A percentile compares a stretch with the other conserved stretches of the same genome.
Evolutionary conservation across 2,888 invertebrate genomes (phyloP).

Genomic region (Cremastinae sp.): DNA sequence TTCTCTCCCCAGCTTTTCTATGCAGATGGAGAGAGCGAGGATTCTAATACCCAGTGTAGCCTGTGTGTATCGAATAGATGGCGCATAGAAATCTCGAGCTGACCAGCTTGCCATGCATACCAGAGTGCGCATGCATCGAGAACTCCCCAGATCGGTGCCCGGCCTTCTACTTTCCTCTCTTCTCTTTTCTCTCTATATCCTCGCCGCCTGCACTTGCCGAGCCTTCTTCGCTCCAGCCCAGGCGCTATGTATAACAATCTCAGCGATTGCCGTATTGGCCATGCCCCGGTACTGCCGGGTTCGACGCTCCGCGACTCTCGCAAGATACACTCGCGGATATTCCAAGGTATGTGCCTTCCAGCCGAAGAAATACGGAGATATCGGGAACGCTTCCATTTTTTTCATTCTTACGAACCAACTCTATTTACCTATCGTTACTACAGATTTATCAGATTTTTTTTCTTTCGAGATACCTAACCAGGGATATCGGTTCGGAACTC

Average conservation of each 20-base stretch:
- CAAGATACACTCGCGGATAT: constrained; percentile 43
- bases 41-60: too few species aligned
- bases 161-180: too few species aligned
- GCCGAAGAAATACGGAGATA: constrained; percentile 13
- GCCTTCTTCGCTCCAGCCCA: constrained; percentile 57
- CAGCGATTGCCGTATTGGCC: constrained; percentile 67
- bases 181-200: too few species aligned
- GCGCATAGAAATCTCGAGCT: too few species aligned
- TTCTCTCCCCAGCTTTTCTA: constrained; percentile 6
- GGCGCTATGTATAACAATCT: constrained; percentile 73
- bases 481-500: too few species aligned
- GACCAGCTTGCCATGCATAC: too few species aligned
- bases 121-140: too few species aligned
- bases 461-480: too few species aligned
- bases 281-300: constrained; percentile 68
- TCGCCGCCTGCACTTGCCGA: constrained; percentile 43
- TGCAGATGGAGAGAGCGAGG: neutral
- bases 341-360: neutral
- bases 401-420: constrained; percentile 20
- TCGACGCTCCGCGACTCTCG: constrained; percentile 66
- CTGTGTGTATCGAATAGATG: too few species aligned
- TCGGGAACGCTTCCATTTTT: constrained; percentile 32
- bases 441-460: too few species aligned
- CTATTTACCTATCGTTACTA: too few species aligned
- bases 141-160: too few species aligned